These are phyloP conservation scores for Nesogale talazaci DNA, from an alignment of 2,113 vertebrate species.

Conservation along the genomic window DNA sequence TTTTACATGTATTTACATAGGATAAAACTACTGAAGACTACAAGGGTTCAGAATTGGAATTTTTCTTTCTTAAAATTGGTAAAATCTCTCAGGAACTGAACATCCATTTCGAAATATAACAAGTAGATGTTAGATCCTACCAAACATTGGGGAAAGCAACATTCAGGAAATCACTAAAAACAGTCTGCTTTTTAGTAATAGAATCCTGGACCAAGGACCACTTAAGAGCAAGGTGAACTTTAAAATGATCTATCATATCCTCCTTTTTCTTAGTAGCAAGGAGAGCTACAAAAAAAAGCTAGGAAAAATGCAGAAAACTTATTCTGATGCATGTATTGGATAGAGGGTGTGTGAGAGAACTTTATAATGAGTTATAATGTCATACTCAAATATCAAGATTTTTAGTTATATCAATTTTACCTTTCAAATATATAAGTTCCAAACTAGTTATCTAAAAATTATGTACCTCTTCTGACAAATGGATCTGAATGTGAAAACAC, in stretches of 20 bases:
- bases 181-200: constrained; percentile 23
- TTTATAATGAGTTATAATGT: too few species aligned
- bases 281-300: background rate
- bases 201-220: constrained; percentile 12
- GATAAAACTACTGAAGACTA: background rate
- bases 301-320: too few species aligned
- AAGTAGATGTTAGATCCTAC: constrained; percentile 17
- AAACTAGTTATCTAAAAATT: too few species aligned
- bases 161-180: constrained; percentile 14
- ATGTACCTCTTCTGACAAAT: too few species aligned
- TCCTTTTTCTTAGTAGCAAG: background rate
- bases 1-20: background rate
- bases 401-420: too few species aligned
- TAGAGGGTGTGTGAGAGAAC: too few species aligned
- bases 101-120: constrained; percentile 13
- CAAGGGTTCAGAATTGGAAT: background rate
- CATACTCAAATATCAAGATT: too few species aligned
- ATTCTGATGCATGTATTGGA: too few species aligned
- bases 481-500: too few species aligned
- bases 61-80: background rate
- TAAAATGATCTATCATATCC: constrained; percentile 10
- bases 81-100: background rate
- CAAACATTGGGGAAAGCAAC: constrained; percentile 21
- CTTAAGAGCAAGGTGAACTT: constrained; percentile 55
- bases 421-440: too few species aligned